Evolutionary conservation across 2,888 invertebrate species (phyloP), one percentile per base, ranked within the genome.

Genomic region (Chrysolina oricalcia): DNA sequence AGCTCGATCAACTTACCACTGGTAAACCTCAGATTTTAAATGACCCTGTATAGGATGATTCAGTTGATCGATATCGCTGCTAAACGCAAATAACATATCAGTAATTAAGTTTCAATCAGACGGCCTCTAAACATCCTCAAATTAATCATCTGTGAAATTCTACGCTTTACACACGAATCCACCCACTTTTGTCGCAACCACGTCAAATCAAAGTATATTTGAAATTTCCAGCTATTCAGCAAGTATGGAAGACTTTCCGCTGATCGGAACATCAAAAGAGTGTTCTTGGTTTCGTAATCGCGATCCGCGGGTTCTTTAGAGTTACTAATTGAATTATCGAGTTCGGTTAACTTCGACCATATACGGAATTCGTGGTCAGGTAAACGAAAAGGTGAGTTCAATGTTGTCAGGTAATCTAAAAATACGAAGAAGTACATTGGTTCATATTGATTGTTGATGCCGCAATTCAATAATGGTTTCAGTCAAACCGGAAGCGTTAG

Each of bases 291-390:
- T 79, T 69, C 56, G 69, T 72, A 78, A 77, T 63, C 70, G 72
- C 50, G 71, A 79, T 72, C 53, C 63, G 75, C 71, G 70, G 21
- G 40, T 56, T 59, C 59, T 70, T 73, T 72, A 72, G 68, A 72
- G 65, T 23, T 43, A 65, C 70, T 79, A 79, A 77, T 79, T 79
- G 74, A 72, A 72, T 76, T 76, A 70, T 48, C 65, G 59, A 66
- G 73, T 75, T 77, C 76, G 79, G 72, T 66, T 40, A 63, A 70
- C 71, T 78, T 81, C 82, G 83, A 80, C 64, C 23, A n/a, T 41
- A 71, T 74, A 79, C 82, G 81, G 76, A 43, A 40, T 64, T 41
- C 59, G 72, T 76, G 79, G 79, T 75, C 81, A 82, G 81, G 81
- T 82, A 82, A 80, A 81, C 78, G 81, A 75, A 78, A 74, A 80